A percentile compares a stretch with the other conserved stretches of the same genome.
Conservation (phyloP, 2,113 vertebrate species). For the Lamprologus speciosus region DNA sequence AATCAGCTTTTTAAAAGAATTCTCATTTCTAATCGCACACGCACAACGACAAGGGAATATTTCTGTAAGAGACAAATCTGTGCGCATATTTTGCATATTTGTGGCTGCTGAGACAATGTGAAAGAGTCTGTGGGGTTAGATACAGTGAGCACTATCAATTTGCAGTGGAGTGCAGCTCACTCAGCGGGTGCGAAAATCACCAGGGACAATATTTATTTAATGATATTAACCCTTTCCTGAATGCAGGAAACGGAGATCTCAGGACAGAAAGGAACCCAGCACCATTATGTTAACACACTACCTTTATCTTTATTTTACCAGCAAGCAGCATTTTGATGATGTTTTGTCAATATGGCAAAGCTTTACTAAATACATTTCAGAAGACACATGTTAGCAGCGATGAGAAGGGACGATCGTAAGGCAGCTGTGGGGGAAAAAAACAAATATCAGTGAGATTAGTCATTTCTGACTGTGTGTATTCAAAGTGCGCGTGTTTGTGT, state of each 20-base stretch:
- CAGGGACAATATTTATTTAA: slow-evolving; percentile 7
- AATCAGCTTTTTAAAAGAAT: not conserved
- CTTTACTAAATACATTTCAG: slow-evolving; percentile 4
- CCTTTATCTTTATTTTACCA: not conserved
- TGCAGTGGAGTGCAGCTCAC: slow-evolving; percentile 23
- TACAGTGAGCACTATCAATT: not conserved
- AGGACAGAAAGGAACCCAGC: not conserved
- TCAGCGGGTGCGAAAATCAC: slow-evolving; percentile 28
- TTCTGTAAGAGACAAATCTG: not conserved
- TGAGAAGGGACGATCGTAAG: not conserved
- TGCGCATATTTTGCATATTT: slow-evolving; percentile 35
- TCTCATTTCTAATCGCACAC: not conserved
- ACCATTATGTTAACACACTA: not conserved
- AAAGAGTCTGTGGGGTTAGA: slow-evolving; percentile 24
- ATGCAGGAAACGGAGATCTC: not conserved
- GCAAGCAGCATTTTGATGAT: not conserved
- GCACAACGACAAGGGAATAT: not conserved
- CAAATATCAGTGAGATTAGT: slow-evolving; percentile 24
- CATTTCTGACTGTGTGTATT: slow-evolving; percentile 4
- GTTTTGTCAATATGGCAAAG: not conserved
- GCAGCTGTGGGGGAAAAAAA: not conserved
- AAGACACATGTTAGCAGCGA: not conserved
- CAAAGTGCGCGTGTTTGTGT: not conserved
- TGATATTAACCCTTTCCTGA: slow-evolving; percentile 12
- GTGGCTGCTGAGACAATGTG: not conserved